Evolutionary conservation across 2,113 vertebrate species (phyloP).

Genomic region (Paratilapia polleni): DNA sequence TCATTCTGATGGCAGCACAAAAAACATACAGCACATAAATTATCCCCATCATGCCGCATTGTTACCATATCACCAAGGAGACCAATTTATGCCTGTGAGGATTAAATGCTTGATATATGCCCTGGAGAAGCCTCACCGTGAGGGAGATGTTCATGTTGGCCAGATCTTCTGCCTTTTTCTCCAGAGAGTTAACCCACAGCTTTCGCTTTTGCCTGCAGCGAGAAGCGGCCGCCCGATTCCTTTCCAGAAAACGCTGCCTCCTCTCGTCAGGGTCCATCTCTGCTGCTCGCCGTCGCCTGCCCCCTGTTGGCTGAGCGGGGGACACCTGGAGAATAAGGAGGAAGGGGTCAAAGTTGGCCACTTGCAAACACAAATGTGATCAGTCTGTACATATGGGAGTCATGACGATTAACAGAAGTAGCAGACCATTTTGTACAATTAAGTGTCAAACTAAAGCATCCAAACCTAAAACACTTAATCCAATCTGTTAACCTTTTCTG

Average conservation of each 20-base stretch:
- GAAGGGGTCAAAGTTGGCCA: background rate
- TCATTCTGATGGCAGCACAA: conserved; percentile 75
- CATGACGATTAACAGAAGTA: background rate
- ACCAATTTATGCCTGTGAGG: background rate
- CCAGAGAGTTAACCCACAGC: conserved; percentile 93
- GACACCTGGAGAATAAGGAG: conserved; percentile 82
- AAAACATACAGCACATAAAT: conserved; percentile 9
- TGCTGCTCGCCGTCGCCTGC: conserved; percentile 85
- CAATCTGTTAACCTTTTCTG: background rate
- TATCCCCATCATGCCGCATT: background rate
- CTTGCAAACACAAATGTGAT: background rate
- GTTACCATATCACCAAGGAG: background rate
- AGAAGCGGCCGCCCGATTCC: conserved; percentile 92
- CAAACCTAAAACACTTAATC: background rate
- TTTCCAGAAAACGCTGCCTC: conserved; percentile 91
- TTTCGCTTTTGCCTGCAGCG: conserved; percentile 96
- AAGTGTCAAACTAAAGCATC: background rate
- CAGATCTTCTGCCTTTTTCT: conserved; percentile 95
- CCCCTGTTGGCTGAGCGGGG: conserved; percentile 91
- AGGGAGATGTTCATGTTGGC: conserved; percentile 91
- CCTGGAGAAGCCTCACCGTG: conserved; percentile 80
- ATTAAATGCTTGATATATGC: background rate
- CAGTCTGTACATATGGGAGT: background rate
- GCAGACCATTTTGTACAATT: background rate
- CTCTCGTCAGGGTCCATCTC: conserved; percentile 95